Base-by-base conservation (phyloP, 2,797 vertebrate genomes). In the Sebastes steindachneri region DNA sequence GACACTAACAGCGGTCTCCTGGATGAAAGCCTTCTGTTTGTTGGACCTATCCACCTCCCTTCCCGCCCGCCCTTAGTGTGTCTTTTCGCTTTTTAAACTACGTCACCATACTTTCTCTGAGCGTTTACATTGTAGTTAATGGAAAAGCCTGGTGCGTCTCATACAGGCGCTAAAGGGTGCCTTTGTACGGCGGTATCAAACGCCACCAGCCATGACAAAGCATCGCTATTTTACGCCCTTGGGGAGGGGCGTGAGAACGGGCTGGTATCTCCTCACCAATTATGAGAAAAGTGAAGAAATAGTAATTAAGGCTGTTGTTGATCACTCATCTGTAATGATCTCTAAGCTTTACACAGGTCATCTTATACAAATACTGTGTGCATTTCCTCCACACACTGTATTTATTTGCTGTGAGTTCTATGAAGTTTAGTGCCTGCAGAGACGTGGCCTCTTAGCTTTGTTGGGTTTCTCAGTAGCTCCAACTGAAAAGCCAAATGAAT, bases 401-500 rank as follows among this genome's bases (percentile, higher is more conserved):
- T 70, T 31, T 69, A 17, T 84, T 75, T 58, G 5, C 21, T 37
- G 15, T 54, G 21, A 41, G 66, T 17, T 69, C 31, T 37, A 28
- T 31, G 10, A 23, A 55, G 17, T 54, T 80, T 45, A 60, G 15
- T 9, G 57, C 35, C 59, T 67, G 33, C 48, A 77, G 58, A 68
- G 17, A 75, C 54, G 31, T 57, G 31, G 26, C 33, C 23, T 74
- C 35, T 74, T 67, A 54, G 59, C 9, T 71, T 79, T 57, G 48
- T 77, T 84, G 57, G 37, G 65, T 65, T 68, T 78, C 57, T 73
- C 19, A 78, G 48, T 29, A 74, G 29, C 15, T 29, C 7, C 53
- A 78, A 19, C 29, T 54, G 57, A 80, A 69, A 78, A 75, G 37
- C 35, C 53, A 74, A 78, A 87, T 75, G 0, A 80, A 75, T 66